Evolutionary conservation across 2,888 invertebrate species (phyloP).

Genomic region (Laspeyria flexula): DNA sequence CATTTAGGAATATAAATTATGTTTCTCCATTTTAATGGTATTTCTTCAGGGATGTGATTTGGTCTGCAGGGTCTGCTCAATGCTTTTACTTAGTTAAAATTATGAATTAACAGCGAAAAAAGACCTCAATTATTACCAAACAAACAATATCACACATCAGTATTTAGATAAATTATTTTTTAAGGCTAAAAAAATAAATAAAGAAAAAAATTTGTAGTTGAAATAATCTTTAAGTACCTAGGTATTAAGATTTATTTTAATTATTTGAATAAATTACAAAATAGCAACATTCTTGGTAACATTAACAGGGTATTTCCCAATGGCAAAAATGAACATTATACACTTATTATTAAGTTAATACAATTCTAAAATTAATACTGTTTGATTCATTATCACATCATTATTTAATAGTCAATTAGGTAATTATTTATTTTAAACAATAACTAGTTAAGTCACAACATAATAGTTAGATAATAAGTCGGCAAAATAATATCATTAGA

Average conservation of each 20-base stretch:
- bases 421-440: constrained; percentile 15
- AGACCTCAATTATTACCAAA: no score
- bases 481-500: neutral
- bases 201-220: neutral
- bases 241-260: neutral
- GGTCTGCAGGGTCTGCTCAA: no score
- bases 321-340: constrained; percentile 13
- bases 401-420: constrained; percentile 21
- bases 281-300: constrained; percentile 18
- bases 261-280: constrained; percentile 15
- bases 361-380: constrained; percentile 26
- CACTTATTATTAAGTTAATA: constrained; percentile 12
- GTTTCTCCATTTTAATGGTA: no score
- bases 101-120: no score
- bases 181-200: neutral
- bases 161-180: no score
- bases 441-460: constrained; percentile 32
- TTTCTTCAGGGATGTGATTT: no score
- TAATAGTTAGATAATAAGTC: constrained; percentile 11
- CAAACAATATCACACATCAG: no score
- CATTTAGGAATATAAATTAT: no score
- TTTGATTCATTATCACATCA: constrained; percentile 13
- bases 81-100: no score
- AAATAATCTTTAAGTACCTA: no score
- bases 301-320: constrained; percentile 11